Percentiles rank a stretch among this genome's conserved stretches.
Conservation (phyloP, 1,140 invertebrate genomes). For the Aphelinus atriplicis region DNA sequence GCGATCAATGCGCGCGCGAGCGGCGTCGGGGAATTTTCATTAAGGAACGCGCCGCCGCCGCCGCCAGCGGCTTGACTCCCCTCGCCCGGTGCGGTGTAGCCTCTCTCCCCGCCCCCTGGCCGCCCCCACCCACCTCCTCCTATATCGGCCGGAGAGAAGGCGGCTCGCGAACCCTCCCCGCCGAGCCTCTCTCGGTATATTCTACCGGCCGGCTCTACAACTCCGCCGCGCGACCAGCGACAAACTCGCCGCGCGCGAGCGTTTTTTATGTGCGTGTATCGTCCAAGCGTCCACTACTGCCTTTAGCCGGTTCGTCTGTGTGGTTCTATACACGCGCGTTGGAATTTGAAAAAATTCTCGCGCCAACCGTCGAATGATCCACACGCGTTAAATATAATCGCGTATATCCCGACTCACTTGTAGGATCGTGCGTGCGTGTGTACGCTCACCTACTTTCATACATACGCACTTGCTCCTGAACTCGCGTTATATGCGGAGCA, state of each 20-base stretch:
- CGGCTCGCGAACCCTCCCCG: background rate
- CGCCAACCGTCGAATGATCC: no score
- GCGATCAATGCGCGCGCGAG: conserved; percentile 29
- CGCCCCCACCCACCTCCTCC: background rate
- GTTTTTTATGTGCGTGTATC: no score
- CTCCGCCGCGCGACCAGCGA: background rate
- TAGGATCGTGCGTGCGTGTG: no score
- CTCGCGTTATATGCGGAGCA: no score
- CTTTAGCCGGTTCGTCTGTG: no score
- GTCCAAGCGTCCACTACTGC: no score
- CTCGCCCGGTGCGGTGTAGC: background rate
- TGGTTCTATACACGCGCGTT: no score
- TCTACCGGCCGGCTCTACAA: background rate
- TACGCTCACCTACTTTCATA: conserved; percentile 38
- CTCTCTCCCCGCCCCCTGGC: background rate
- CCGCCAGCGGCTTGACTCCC: background rate
- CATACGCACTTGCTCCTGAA: conserved; percentile 28
- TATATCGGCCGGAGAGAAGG: conserved; percentile 6
- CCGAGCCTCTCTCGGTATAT: background rate
- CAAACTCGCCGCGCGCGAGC: background rate
- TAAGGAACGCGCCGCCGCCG: conserved; percentile 29
- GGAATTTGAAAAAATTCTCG: no score
- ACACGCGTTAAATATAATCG: no score
- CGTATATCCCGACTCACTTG: no score
- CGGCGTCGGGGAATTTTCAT: conserved; percentile 40